These are phyloP conservation scores for Channallabes apus DNA, from an alignment of 2,797 vertebrate species.

Conservation along the genomic window DNA sequence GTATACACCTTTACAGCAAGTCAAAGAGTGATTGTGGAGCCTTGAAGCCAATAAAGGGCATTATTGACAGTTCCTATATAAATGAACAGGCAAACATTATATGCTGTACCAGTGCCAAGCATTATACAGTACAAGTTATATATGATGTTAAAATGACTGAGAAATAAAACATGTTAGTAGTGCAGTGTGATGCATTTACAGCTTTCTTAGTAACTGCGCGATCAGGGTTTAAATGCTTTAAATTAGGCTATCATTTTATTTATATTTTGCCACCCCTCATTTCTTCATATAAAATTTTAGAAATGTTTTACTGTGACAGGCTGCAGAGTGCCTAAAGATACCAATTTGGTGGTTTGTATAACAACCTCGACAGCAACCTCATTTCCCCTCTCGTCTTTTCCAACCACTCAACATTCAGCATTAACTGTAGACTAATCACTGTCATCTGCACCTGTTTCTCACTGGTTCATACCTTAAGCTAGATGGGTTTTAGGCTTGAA, in stretches of 20 bases:
- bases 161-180: neutral
- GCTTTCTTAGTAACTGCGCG: neutral
- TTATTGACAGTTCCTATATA: conserved; percentile 3
- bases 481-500: no score
- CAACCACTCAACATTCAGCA: no score
- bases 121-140: neutral
- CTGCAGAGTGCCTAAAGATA: no score
- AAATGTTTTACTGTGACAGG: no score
- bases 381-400: no score
- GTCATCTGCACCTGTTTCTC: no score
- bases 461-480: no score
- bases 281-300: no score
- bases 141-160: neutral
- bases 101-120: neutral
- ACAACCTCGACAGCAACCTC: no score
- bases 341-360: no score
- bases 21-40: neutral
- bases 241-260: neutral
- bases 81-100: neutral
- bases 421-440: no score
- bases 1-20: neutral
- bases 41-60: neutral
- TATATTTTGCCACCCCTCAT: neutral
- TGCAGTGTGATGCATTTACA: neutral
- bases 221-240: neutral